phyloP scores from a whole-genome alignment of 2,797 vertebrate genomes.

The Myotis myotis region DNA sequence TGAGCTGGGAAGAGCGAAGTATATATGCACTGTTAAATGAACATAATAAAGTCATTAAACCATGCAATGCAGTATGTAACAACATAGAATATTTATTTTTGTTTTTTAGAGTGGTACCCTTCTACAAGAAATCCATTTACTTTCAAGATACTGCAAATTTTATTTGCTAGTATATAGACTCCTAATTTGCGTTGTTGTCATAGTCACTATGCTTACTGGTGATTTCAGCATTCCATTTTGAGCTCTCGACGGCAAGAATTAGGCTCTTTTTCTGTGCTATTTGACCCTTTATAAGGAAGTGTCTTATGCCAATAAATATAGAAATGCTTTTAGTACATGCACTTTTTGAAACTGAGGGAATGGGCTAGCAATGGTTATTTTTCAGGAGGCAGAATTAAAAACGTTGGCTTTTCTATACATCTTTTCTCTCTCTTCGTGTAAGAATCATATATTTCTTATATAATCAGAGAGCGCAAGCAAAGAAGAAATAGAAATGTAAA shows the following conservation, averaged over 20 bases:
- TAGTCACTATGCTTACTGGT: neutral
- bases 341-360: neutral
- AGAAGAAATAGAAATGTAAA: neutral
- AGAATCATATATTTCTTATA: neutral
- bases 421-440: neutral
- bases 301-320: neutral
- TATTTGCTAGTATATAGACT: neutral
- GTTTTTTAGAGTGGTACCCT: neutral
- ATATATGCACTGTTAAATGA: neutral
- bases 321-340: neutral
- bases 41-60: neutral
- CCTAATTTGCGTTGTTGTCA: neutral
- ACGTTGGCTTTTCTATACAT: neutral
- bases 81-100: neutral
- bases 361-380: neutral
- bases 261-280: neutral
- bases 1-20: neutral
- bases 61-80: neutral
- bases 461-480: neutral
- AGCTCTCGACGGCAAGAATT: neutral
- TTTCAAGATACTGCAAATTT: neutral
- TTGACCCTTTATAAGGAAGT: neutral
- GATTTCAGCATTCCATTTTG: neutral
- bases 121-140: neutral
- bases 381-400: neutral